Evolutionary conservation across 2,888 invertebrate species (phyloP), one percentile per base, ranked within the genome.

Genomic region (Noctua fimbriata): DNA sequence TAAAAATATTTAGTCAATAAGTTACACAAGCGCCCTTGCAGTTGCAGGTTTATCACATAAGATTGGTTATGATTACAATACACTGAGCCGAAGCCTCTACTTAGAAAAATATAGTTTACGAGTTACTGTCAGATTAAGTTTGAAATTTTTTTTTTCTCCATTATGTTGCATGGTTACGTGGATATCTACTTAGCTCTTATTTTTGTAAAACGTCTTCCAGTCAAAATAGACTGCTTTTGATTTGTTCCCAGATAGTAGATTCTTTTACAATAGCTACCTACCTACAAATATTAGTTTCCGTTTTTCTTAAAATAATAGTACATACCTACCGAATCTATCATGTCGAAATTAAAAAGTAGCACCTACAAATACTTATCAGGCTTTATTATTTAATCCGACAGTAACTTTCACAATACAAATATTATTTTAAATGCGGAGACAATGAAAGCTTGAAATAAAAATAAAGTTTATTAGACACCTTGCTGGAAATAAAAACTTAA

Each of bases 21-120:
- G 75, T 86, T 87, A 88, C 78, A 74, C n/a, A 89, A 89, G 89
- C 88, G 77, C 32, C 36, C 76, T 77, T 78, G 72, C 82, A 63
- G 55, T n/a, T 32, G 67, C 83, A 78, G 78, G 83, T 76, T 80
- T 86, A 89, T 88, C 89, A 89, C 88, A 87, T 79, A 80, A 73
- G 7, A 41, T 24, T 44, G 67, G n/a, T 67, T n/a, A 32, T 63
- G 65, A 84, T 65, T 82, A 88, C 79, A 66, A 76, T 74, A 82
- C 78, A 87, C 65, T 71, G 74, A 79, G 71, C 73, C 73, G 41
- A 84, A 82, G 87, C 84, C 32, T 47, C 47, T 74, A 75, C n/a
- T 71, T 49, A 71, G 18, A 78, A 70, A 79, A 70, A 73, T 60
- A 82, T 60, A 12, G 28, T 18, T 71, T 28, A 28, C 28, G 52